Evolutionary conservation across 2,113 vertebrate species (phyloP).

Genomic region (Ramphastos sulfuratus): DNA sequence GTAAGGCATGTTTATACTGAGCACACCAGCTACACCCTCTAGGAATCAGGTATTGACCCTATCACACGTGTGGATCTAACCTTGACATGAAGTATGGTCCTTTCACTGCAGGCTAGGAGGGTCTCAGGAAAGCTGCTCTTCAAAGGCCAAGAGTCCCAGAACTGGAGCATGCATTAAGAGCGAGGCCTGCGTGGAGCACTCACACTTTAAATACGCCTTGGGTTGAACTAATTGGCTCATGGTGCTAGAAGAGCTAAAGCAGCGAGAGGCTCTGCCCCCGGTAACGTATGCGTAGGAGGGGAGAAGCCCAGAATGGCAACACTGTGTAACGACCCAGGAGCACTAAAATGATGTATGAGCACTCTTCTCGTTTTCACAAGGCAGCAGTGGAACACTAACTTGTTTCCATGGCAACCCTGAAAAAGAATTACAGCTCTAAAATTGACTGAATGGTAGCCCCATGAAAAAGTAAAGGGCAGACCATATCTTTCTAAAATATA

Average conservation of each 20-base stretch:
- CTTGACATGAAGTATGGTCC: rapidly evolving
- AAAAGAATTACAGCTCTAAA: slow-evolving; percentile 64
- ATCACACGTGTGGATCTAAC: rapidly evolving
- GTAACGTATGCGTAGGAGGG: neutral
- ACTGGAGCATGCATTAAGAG: neutral
- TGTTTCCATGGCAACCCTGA: slow-evolving; percentile 68
- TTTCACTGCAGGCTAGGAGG: neutral
- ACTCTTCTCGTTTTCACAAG: slow-evolving; percentile 38
- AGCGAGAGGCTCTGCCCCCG: neutral
- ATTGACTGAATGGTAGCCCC: slow-evolving; percentile 62
- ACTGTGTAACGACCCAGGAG: neutral
- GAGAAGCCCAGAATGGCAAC: neutral
- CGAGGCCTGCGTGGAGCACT: neutral
- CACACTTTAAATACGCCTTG: neutral
- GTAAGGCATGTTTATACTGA: neutral
- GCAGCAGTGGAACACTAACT: slow-evolving; percentile 52
- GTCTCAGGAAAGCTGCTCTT: neutral
- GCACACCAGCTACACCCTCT: neutral
- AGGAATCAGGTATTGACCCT: neutral
- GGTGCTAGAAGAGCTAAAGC: neutral
- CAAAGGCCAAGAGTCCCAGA: neutral
- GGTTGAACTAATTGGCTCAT: neutral
- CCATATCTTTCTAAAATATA: slow-evolving; percentile 70
- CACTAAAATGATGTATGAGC: slow-evolving; percentile 55
- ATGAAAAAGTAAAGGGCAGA: slow-evolving; percentile 71